Base-by-base conservation (phyloP, 2,113 vertebrate genomes). In the Microtus oregoni region DNA sequence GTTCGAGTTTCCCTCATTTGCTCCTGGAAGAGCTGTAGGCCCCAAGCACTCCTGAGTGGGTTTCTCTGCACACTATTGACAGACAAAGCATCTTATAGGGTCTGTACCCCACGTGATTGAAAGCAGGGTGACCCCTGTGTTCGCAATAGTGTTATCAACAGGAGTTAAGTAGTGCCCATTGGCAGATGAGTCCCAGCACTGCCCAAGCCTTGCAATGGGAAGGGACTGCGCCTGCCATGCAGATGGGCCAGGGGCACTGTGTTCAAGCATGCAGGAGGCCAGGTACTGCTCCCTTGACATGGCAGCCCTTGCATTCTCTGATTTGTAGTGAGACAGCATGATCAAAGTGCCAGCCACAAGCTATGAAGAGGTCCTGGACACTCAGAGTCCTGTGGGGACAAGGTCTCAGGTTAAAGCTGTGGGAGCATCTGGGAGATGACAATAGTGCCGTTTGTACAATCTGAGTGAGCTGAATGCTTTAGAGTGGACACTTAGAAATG, bases 171-270 rank as follows among this genome's bases (percentile, higher is more conserved):
- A 19, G 15, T 5, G 32, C 13, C 22, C 26, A 0, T 15, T 20
- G 1, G 0, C 1, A 6, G 47, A 1, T 19, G 35, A 35, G 1
- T 0, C 1, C 22, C 15, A 19, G 11, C 22, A 3, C 32, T 3
- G 4, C 55, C 30, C 32, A 3, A 3, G 32, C 75, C 85, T 35
- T n/a, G 7, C 0, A 22, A 44, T 50, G 52, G 63, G 24, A 72
- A 41, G 41, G 0, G 5, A 35, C 1, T 12, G 7, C 0, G 3
- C 1, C 44, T 12, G 0, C 14, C 0, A 1, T 0, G 1, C 1
- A 4, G 14, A 3, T 2, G 30, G 24, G 1, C 65, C 5, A 85
- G 35, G 24, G 44, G 1, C 15, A 0, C 2, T 8, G 7, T 0
- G 15, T 58, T 22, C 14, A 32, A 38, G 73, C 13, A 28, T 1